A percentile compares a stretch with the other conserved stretches of the same genome.
Conservation (phyloP, 2,888 invertebrate genomes). For the Philereme transversata region DNA sequence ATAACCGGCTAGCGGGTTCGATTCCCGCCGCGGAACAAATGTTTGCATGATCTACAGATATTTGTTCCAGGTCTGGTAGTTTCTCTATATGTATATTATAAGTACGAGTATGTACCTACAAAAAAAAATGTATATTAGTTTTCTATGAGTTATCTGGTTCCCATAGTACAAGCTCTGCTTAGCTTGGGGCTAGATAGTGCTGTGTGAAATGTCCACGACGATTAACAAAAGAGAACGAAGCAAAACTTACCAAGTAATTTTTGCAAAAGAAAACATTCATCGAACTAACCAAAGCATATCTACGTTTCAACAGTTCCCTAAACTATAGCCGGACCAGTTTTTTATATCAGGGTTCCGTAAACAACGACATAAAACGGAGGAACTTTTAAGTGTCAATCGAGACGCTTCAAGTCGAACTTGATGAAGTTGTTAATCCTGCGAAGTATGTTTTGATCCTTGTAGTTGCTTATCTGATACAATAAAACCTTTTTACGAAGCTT, state of each 20-base stretch:
- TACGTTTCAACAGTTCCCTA: constrained; percentile 29
- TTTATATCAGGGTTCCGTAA: constrained; percentile 39
- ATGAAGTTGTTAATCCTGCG: constrained; percentile 29
- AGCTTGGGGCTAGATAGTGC: too few relatives aligned
- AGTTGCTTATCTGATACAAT: constrained; percentile 25
- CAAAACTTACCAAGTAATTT: constrained; percentile 21
- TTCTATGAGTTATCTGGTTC: too few relatives aligned
- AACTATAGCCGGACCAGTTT: constrained; percentile 32
- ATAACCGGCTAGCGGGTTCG: too few relatives aligned
- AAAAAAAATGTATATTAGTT: too few relatives aligned
- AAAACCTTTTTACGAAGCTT: constrained; percentile 23
- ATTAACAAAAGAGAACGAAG: too few relatives aligned
- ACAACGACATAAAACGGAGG: constrained; percentile 34
- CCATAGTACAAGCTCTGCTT: too few relatives aligned
- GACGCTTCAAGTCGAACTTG: constrained; percentile 25
- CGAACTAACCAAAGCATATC: constrained; percentile 33
- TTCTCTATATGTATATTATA: too few relatives aligned
- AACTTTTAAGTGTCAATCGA: constrained; percentile 38
- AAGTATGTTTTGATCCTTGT: constrained; percentile 23
- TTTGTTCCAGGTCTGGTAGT: too few relatives aligned
- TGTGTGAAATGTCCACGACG: too few relatives aligned
- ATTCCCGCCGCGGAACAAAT: too few relatives aligned
- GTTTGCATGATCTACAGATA: too few relatives aligned
- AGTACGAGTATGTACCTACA: too few relatives aligned
- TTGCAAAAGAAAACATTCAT: constrained; percentile 25